Base-by-base conservation (phyloP, 2,113 vertebrate species). In the Triplophysa dalaica region DNA sequence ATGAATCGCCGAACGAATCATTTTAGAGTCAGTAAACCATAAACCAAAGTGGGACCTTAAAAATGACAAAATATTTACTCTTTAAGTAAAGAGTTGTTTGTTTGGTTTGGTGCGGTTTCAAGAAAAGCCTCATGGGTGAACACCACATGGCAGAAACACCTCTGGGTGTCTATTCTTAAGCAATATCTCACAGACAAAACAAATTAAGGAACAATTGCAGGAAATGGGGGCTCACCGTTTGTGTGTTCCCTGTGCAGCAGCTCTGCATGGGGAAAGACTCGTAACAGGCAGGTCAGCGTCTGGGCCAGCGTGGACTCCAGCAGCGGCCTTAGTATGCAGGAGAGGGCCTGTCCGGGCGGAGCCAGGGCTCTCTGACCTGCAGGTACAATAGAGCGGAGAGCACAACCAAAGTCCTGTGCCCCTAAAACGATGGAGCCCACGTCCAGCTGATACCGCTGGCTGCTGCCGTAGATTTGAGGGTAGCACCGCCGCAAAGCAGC, bases 381-480 rank as follows among this genome's bases (percentile, higher is more conserved):
- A 80, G 98, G 98, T 87, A 99, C 94, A 45, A 99, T 98, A 68
- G 94, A 93, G 88, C 94, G 94, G 93, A 99, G 97, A 50, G 97
- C 98, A 38, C 93, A 93, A 80, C 95, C 94, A 89, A 99, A 99
- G 89, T 99, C 98, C 50, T 94, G 92, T 0, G 96, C 94, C 1
- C 93, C 95, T 82, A 99, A 93, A 85, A 98, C 94, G 1, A 99
- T 96, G 0, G 97, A 98, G 77, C 95, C 91, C 66, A 98, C 92
- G 1, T 99, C 96, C 82, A 99, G 92, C 90, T 95, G 94, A 12
- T 98, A 93, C 79, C 98, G 98, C 86, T 96, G 94, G 56, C 97
- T 98, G 93, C 95, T 98, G 89, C 94, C 91, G 61, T 99, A 99
- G 87, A 99, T 99, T 93, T 99, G 98, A 11, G 98, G 98, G 60